Conservation (phyloP, 2,888 invertebrate genomes). For the Drosophila diplacantha region DNA sequence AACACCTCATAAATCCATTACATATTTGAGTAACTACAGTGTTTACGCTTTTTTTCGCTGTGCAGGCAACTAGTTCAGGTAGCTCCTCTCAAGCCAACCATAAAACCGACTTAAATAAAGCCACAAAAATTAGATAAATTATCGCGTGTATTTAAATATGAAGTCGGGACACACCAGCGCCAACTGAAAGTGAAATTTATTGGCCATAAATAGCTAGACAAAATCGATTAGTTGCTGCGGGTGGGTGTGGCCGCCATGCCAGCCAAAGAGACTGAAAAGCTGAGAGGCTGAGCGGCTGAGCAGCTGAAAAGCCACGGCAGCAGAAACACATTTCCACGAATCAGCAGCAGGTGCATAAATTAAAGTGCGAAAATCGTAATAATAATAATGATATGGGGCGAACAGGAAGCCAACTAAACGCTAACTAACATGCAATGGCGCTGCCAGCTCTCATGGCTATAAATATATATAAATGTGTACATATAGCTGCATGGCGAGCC, state of each 20-base stretch:
- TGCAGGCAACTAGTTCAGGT: slow-evolving; percentile 36
- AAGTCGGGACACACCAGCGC: slow-evolving; percentile 40
- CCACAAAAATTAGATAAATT: slow-evolving; percentile 64
- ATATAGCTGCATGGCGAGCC: slow-evolving; percentile 1
- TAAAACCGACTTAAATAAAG: slow-evolving; percentile 49
- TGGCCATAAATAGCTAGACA: slow-evolving; percentile 64
- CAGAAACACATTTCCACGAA: slow-evolving; percentile 47
- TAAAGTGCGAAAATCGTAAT: slow-evolving; percentile 71
- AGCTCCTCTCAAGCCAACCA: slow-evolving; percentile 29
- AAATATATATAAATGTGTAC: not conserved
- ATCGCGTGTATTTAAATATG: slow-evolving; percentile 62
- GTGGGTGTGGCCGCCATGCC: slow-evolving; percentile 62
- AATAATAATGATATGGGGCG: slow-evolving; percentile 53
- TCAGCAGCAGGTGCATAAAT: slow-evolving; percentile 70
- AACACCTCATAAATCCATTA: slow-evolving; percentile 3
- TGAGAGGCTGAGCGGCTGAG: not conserved
- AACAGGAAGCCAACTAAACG: slow-evolving; percentile 69
- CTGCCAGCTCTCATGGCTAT: slow-evolving; percentile 33
- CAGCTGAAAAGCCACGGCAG: not conserved
- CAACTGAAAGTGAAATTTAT: slow-evolving; percentile 69
- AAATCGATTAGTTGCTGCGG: slow-evolving; percentile 65
- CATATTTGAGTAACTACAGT: not conserved
- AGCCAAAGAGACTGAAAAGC: slow-evolving; percentile 34
- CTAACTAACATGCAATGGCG: slow-evolving; percentile 65
- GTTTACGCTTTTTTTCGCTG: not conserved